phyloP scores from a whole-genome alignment of 2,888 invertebrate species.

The Geotrupes spiniger region DNA sequence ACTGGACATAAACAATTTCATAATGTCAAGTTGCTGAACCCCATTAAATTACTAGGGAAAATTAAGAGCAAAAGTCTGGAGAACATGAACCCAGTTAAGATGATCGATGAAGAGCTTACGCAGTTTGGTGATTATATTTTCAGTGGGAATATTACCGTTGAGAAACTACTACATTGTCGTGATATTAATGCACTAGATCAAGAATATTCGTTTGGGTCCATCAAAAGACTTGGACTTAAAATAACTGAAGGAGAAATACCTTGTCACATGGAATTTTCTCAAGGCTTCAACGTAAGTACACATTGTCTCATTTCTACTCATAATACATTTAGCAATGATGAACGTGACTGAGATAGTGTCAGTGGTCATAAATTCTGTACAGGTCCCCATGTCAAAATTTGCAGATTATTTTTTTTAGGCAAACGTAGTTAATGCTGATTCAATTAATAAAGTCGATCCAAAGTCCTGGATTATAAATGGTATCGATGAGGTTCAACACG shows the following conservation, averaged over 20 bases:
- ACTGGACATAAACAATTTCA: constrained; percentile 50
- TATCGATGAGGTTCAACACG: constrained; percentile 44
- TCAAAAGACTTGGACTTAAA: constrained; percentile 43
- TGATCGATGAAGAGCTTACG: constrained; percentile 47
- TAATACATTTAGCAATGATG: too few relatives aligned
- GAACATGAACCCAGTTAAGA: constrained; percentile 48
- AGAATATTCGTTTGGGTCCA: constrained; percentile 38
- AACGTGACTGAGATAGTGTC: too few relatives aligned
- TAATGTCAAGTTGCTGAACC: constrained; percentile 48
- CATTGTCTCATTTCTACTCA: too few relatives aligned
- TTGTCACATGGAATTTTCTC: constrained; percentile 42
- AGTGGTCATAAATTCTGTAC: too few relatives aligned
- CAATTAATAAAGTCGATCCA: constrained; percentile 51
- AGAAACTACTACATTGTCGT: constrained; percentile 41
- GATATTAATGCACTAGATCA: constrained; percentile 39
- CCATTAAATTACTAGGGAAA: constrained; percentile 50
- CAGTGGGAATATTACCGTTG: constrained; percentile 51
- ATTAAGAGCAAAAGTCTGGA: constrained; percentile 49
- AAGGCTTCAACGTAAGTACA: constrained; percentile 42
- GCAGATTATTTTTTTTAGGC: constrained; percentile 31
- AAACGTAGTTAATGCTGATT: constrained; percentile 46
- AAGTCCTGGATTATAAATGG: constrained; percentile 48
- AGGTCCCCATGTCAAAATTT: not conserved
- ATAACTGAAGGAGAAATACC: constrained; percentile 42
- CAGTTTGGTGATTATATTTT: constrained; percentile 50